Conservation (phyloP, 2,888 invertebrate species). For the Standfussiana lucernea region DNA sequence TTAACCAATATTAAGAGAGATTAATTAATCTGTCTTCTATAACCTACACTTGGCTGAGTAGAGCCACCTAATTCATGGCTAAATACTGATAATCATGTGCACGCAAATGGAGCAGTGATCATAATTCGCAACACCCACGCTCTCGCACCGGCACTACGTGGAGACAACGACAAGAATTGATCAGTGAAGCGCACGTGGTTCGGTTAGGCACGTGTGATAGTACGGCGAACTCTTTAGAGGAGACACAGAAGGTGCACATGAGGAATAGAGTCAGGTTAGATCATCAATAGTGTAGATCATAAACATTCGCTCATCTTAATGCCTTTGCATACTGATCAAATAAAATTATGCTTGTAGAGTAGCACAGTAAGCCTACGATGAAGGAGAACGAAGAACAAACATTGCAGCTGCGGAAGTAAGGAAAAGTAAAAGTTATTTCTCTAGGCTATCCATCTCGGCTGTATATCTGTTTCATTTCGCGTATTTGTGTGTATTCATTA, state of each 20-base stretch:
- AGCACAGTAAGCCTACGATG: no score
- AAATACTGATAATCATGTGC: not conserved
- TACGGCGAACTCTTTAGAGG: not conserved
- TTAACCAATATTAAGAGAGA: not conserved
- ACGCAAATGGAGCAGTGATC: slow-evolving; percentile 10
- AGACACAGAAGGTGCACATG: slow-evolving; percentile 1
- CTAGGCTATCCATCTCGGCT: not conserved
- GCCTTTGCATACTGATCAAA: not conserved
- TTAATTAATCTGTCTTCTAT: not conserved
- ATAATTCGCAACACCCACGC: slow-evolving; percentile 33
- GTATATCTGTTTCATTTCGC: slow-evolving; percentile 11
- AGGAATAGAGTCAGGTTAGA: not conserved
- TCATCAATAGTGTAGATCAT: not conserved
- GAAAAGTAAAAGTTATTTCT: not conserved
- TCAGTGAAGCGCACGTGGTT: slow-evolving; percentile 41
- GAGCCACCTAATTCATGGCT: not conserved
- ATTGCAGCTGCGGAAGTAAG: no score
- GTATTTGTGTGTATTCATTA: not conserved
- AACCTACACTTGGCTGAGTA: not conserved
- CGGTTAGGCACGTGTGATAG: slow-evolving; percentile 23
- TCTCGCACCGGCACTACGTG: slow-evolving; percentile 8
- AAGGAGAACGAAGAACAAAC: not conserved
- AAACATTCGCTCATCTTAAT: not conserved
- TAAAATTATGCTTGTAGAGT: not conserved
- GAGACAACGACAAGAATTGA: slow-evolving; percentile 41